phyloP scores from a whole-genome alignment of 2,888 invertebrate genomes.

The Microctonus brassicae region DNA sequence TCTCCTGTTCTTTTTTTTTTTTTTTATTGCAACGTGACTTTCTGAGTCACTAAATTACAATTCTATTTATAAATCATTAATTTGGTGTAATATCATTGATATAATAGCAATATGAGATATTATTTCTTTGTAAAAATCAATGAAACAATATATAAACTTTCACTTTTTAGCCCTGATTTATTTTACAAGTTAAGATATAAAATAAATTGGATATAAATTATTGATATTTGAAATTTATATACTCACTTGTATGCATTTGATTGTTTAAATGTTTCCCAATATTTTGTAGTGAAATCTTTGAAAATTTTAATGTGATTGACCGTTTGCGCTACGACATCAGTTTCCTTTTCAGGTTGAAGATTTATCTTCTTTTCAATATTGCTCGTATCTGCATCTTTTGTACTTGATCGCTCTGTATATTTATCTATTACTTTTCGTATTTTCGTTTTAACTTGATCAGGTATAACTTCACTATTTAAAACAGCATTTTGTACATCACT shows the following conservation, averaged over 20 bases:
- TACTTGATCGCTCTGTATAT: neutral
- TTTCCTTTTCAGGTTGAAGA: conserved; percentile 42
- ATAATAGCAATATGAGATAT: neutral
- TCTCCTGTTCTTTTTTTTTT: neutral
- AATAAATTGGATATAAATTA: neutral
- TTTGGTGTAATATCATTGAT: neutral
- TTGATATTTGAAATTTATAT: neutral
- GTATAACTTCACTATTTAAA: neutral
- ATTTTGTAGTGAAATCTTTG: conserved; percentile 68
- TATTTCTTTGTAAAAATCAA: neutral
- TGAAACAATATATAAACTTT: neutral
- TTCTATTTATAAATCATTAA: neutral
- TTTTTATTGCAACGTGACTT: neutral
- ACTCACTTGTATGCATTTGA: conserved; percentile 73
- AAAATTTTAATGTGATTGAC: conserved; percentile 71
- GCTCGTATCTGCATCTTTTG: no score
- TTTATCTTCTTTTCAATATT: neutral
- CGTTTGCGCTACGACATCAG: conserved; percentile 71
- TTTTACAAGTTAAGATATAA: neutral
- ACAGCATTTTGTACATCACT: neutral
- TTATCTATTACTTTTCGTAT: neutral
- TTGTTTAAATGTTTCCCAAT: conserved; percentile 67
- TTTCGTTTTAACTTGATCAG: neutral
- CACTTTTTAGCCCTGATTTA: neutral
- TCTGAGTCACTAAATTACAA: neutral